Percentiles rank a stretch among this genome's conserved stretches.
These are phyloP conservation scores for Oncorhynchus kisutch DNA, from an alignment of 2,113 vertebrate genomes.

Conservation along the genomic window DNA sequence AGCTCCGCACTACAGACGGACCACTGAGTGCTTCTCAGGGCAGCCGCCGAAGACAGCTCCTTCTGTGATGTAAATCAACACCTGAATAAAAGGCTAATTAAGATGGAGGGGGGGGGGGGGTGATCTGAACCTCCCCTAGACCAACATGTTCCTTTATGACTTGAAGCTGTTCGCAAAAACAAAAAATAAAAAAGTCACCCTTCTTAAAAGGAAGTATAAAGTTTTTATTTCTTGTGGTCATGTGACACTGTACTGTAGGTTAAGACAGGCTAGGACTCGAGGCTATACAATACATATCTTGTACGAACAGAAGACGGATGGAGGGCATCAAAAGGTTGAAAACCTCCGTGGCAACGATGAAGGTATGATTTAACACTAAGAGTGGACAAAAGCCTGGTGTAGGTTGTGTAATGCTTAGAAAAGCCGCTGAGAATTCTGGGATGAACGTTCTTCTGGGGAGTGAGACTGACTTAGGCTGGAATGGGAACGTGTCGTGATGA, in stretches of 20 bases:
- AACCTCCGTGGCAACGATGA: background rate
- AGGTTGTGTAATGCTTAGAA: too few species aligned
- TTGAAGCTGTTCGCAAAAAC: background rate
- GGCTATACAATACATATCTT: background rate
- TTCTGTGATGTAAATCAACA: slow-evolving; percentile 56
- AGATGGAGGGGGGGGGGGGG: slow-evolving; percentile 39
- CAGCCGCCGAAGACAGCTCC: slow-evolving; percentile 27
- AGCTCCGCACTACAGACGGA: slow-evolving; percentile 55
- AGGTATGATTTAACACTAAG: background rate
- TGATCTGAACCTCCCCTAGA: slow-evolving; percentile 39
- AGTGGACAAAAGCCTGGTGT: background rate
- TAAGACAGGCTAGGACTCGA: background rate
- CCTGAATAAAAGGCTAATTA: slow-evolving; percentile 63
- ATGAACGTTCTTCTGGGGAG: too few species aligned
- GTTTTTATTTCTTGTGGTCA: background rate
- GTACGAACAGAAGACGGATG: background rate
- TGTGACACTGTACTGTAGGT: background rate
- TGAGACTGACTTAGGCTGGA: background rate
- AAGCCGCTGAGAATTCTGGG: too few species aligned
- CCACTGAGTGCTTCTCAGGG: slow-evolving; percentile 59
- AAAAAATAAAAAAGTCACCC: background rate
- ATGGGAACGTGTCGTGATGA: background rate
- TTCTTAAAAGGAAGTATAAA: background rate
- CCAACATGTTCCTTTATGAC: background rate
- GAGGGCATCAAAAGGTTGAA: background rate